Evolutionary conservation across 2,113 vertebrate genomes (phyloP).

Genomic region (Lates calcarifer): DNA sequence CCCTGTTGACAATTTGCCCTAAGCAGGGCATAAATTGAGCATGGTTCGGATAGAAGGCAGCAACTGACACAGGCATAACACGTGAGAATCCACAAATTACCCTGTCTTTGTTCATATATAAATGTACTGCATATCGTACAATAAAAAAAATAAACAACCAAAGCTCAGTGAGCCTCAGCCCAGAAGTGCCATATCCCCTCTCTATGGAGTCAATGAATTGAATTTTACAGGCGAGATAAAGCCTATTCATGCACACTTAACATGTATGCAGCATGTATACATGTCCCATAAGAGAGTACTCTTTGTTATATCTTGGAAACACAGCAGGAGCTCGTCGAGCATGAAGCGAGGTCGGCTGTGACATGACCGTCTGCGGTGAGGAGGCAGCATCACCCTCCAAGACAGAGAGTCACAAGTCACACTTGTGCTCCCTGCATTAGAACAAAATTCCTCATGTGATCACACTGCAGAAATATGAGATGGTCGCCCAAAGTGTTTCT

Average conservation of each 20-base stretch:
- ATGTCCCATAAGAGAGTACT: constrained; percentile 14
- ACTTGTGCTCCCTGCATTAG: constrained; percentile 48
- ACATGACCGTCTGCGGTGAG: background rate
- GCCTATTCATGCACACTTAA: constrained; percentile 45
- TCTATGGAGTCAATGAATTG: constrained; percentile 31
- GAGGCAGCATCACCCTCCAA: constrained; percentile 15
- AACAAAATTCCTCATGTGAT: constrained; percentile 65
- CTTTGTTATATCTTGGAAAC: constrained; percentile 36
- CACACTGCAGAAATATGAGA: constrained; percentile 68
- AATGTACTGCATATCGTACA: background rate
- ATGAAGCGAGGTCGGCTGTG: constrained; percentile 17
- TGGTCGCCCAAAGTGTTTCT: constrained; percentile 73
- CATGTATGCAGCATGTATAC: constrained; percentile 12
- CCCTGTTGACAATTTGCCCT: background rate
- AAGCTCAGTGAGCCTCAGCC: constrained; percentile 22
- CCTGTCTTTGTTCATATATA: background rate
- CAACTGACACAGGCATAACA: constrained; percentile 20
- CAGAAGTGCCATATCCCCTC: constrained; percentile 19
- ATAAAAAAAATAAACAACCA: background rate
- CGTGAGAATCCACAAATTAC: constrained; percentile 3
- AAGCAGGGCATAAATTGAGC: constrained; percentile 5
- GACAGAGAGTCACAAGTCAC: constrained; percentile 65
- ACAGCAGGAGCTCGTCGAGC: background rate
- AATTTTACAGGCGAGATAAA: constrained; percentile 34
- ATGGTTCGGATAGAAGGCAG: background rate